These are phyloP conservation scores for Scaptodrosophila latifasciaeformis DNA, from an alignment of 2,888 invertebrate genomes.

Conservation along the genomic window DNA sequence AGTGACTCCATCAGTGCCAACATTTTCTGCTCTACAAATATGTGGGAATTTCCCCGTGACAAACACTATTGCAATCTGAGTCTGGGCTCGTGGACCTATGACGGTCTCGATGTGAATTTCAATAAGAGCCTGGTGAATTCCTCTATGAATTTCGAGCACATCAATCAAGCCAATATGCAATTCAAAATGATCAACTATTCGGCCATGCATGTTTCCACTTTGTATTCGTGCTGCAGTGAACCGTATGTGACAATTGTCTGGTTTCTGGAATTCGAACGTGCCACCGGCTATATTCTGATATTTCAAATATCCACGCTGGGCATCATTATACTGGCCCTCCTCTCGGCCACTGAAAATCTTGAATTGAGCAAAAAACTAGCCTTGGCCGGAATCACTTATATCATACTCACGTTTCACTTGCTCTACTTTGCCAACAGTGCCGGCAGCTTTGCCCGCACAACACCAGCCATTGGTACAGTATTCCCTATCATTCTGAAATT, in stretches of 20 bases:
- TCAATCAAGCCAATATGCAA: constrained; percentile 49
- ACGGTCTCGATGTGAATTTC: constrained; percentile 79
- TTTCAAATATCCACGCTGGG: constrained; percentile 78
- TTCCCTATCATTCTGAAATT: too few species aligned
- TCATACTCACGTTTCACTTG: constrained; percentile 78
- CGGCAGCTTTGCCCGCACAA: constrained; percentile 69
- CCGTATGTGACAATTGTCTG: constrained; percentile 78
- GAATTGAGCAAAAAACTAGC: constrained; percentile 79
- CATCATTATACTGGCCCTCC: constrained; percentile 78
- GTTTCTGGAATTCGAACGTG: constrained; percentile 76
- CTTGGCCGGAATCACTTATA: constrained; percentile 77
- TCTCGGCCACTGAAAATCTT: constrained; percentile 79
- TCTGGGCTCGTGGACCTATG: constrained; percentile 84
- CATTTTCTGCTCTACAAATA: constrained; percentile 79
- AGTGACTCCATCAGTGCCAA: constrained; percentile 81
- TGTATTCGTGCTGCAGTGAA: constrained; percentile 78
- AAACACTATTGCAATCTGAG: constrained; percentile 79
- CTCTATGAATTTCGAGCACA: constrained; percentile 37
- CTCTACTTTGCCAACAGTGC: constrained; percentile 78
- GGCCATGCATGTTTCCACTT: constrained; percentile 38
- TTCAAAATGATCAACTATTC: constrained; percentile 73
- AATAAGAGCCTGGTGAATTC: constrained; percentile 30
- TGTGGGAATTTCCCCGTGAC: constrained; percentile 85
- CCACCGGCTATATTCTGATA: constrained; percentile 77
- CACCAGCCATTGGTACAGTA: constrained; percentile 73